Evolutionary conservation across 2,797 vertebrate species (phyloP).

Genomic region (Rhincodon typus): DNA sequence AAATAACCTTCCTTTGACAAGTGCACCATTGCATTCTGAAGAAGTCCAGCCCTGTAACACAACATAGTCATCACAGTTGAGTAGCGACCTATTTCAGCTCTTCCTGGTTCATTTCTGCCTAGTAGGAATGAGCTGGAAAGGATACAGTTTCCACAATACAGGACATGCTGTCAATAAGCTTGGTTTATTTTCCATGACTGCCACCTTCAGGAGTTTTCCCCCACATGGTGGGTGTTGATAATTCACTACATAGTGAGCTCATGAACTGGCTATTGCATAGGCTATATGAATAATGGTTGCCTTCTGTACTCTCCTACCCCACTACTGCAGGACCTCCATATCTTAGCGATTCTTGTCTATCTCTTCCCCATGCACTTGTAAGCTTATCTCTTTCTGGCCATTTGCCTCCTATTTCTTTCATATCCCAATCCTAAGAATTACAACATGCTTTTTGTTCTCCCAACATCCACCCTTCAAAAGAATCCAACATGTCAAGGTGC

Average conservation of each 20-base stretch:
- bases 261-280: not conserved
- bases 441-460: not conserved
- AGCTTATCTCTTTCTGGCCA: not conserved
- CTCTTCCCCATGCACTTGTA: not conserved
- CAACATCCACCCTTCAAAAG: not conserved
- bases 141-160: not conserved
- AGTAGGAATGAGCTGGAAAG: not conserved
- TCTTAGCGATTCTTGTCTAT: too few species aligned
- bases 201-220: not conserved
- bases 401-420: too few species aligned
- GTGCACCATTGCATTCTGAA: not conserved
- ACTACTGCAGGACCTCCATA: too few species aligned
- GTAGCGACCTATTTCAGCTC: not conserved
- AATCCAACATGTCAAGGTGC: not conserved
- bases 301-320: not conserved
- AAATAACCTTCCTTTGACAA: not conserved
- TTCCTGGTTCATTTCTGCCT: not conserved
- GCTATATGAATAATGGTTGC: not conserved
- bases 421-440: not conserved
- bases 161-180: not conserved
- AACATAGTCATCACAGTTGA: not conserved
- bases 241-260: not conserved
- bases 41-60: not conserved
- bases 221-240: not conserved
- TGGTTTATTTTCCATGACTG: not conserved